Conservation (phyloP, 2,113 vertebrate genomes). For the Nematolebias whitei region DNA sequence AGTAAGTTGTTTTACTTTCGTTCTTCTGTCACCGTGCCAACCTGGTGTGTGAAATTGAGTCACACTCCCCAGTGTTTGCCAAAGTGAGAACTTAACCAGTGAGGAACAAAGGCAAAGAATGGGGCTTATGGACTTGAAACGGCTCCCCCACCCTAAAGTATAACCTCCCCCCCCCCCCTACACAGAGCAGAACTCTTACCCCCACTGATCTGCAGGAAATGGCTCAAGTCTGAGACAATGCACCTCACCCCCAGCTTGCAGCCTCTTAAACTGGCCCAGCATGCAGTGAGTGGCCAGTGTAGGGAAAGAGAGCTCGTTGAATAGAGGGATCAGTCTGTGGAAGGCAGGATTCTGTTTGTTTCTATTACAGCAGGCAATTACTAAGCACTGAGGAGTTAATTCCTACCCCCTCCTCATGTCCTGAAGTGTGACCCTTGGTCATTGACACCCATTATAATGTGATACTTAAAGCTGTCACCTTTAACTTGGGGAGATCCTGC, state of each 20-base stretch:
- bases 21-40: slow-evolving; percentile 73
- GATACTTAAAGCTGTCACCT: slow-evolving; percentile 68
- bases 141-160: slow-evolving; percentile 78
- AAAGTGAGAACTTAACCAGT: slow-evolving; percentile 78
- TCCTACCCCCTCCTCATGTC: slow-evolving; percentile 55
- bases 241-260: slow-evolving; percentile 73
- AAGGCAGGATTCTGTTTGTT: slow-evolving; percentile 78
- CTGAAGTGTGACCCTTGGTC: slow-evolving; percentile 74
- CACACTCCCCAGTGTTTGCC: slow-evolving; percentile 76
- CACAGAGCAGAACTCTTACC: slow-evolving; percentile 74
- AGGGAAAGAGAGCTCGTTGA: slow-evolving; percentile 69
- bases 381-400: slow-evolving; percentile 76
- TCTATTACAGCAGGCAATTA: slow-evolving; percentile 78
- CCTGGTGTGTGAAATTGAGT: slow-evolving; percentile 76
- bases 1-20: slow-evolving; percentile 71
- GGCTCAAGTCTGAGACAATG: slow-evolving; percentile 80
- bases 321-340: slow-evolving; percentile 73
- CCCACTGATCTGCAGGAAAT: slow-evolving; percentile 84
- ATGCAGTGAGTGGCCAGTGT: slow-evolving; percentile 74
- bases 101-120: slow-evolving; percentile 81
- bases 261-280: slow-evolving; percentile 78
- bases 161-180: slow-evolving; percentile 83
- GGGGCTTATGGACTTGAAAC: slow-evolving; percentile 82
- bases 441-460: slow-evolving; percentile 77
- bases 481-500: slow-evolving; percentile 50